These are phyloP conservation scores for Catajapyx aquilonaris DNA, from an alignment of 1,140 invertebrate species.

Conservation along the genomic window DNA sequence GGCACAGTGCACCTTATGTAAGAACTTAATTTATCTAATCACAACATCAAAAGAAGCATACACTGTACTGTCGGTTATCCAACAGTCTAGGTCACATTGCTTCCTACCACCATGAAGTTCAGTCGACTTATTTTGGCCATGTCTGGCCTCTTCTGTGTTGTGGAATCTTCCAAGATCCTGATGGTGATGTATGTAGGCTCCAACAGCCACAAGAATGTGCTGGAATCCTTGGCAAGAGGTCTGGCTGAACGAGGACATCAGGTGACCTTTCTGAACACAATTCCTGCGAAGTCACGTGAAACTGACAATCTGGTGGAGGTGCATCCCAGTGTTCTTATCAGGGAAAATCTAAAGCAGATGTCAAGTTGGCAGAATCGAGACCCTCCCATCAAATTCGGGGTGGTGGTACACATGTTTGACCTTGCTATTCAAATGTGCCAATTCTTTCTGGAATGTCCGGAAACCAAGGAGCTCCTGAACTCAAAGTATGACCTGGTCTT, in stretches of 20 bases:
- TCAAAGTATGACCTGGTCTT: conserved; percentile 14
- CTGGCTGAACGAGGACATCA: conserved; percentile 11
- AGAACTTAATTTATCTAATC: too few relatives aligned
- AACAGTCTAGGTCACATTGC: too few relatives aligned
- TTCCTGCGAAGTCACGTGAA: too few relatives aligned
- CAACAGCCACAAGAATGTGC: neutral
- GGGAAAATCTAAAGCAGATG: too few relatives aligned
- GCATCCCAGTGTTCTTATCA: too few relatives aligned
- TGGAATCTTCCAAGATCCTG: neutral
- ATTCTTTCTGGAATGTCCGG: neutral
- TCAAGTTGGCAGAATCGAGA: too few relatives aligned
- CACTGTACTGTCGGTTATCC: too few relatives aligned
- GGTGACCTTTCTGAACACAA: conserved; percentile 11
- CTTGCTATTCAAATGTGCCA: conserved; percentile 9
- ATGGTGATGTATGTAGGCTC: neutral
- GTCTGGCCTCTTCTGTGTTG: conserved; percentile 1
- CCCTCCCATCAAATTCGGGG: neutral
- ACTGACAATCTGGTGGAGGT: too few relatives aligned
- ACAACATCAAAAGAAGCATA: too few relatives aligned
- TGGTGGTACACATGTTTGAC: conserved; percentile 13
- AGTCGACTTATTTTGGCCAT: too few relatives aligned
- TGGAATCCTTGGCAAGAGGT: conserved; percentile 7
- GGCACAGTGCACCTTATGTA: too few relatives aligned
- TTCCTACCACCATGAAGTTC: too few relatives aligned
- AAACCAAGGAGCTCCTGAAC: conserved; percentile 11